Evolutionary conservation across 2,797 vertebrate species (phyloP), one percentile per base, ranked within the genome.

Genomic region (Leuciscus waleckii): DNA sequence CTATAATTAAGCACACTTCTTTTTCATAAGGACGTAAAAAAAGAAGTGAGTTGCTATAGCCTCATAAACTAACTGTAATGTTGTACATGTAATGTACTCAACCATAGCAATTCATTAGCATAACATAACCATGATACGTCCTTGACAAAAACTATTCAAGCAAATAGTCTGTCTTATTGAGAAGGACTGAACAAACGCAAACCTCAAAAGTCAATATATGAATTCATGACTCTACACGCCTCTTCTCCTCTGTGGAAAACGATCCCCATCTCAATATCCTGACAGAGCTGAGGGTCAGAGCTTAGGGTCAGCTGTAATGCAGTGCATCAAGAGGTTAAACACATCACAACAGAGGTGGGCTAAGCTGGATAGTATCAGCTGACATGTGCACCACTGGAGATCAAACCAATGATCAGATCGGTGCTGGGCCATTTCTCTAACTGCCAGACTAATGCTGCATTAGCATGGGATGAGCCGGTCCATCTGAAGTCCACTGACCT

Each of bases 271-370:
- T 49, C 46, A 49, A 56, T 79, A 83, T 61, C 46, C 83, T 79
- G 54, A 61, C 41, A 37, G 67, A 51, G 51, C 19, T 9, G 8
- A 69, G 54, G 51, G 77, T 71, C 54, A 79, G 41, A 85, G 68
- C 68, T 63, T 21, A 29, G 83, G 67, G 54, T 85, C 41, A 85
- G 23, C 16, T 32, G 29, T 63, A 85, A 80, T 73, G 56, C 41
- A 58, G 83, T 39, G 68, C 77, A 85, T 65, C 10, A 58, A 54
- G 32, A 80, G 83, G 76, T 85, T 80, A 85, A 85, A 85, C 56
- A 51, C 67, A 79, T 85, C 80, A 85, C 29, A 46, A 43, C 54
- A 63, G 41, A 73, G 68, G 39, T 80, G 41, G 68, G 67, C 29
- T 71, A 32, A 39, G 29, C 29, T 79, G 67, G 68, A 85, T 49